Evolutionary conservation across 2,113 vertebrate species (phyloP).

Genomic region (Daboia siamensis): DNA sequence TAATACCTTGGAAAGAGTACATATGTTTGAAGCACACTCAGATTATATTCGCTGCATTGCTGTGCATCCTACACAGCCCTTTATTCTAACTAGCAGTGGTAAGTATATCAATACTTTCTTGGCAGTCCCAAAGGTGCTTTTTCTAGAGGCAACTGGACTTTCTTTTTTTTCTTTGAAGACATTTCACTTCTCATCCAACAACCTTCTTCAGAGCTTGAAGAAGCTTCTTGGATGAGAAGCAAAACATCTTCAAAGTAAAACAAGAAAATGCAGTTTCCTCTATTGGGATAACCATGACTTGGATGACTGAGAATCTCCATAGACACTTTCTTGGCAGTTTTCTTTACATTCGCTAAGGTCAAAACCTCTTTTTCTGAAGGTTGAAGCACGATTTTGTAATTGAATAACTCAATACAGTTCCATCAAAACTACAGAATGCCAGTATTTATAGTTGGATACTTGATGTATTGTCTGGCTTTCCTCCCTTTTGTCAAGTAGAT

Average conservation of each 20-base stretch:
- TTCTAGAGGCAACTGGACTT: no score
- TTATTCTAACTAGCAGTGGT: constrained; percentile 98
- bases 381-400: constrained; percentile 3
- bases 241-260: no score
- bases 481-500: background rate
- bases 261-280: no score
- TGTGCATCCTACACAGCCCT: constrained; percentile 96
- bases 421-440: background rate
- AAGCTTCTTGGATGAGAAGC: no score
- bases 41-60: constrained; percentile 98
- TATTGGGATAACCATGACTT: no score
- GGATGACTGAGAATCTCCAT: no score
- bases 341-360: background rate
- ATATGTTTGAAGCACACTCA: constrained; percentile 98
- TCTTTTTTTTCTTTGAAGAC: no score
- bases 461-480: background rate
- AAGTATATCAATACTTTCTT: constrained; percentile 42
- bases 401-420: background rate
- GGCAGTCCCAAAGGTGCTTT: background rate
- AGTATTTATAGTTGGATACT: background rate
- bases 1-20: constrained; percentile 95
- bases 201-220: no score
- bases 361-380: background rate
- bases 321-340: background rate
- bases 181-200: no score